phyloP scores from a whole-genome alignment of 2,888 invertebrate genomes.

The Philhelius pedissequus region DNA sequence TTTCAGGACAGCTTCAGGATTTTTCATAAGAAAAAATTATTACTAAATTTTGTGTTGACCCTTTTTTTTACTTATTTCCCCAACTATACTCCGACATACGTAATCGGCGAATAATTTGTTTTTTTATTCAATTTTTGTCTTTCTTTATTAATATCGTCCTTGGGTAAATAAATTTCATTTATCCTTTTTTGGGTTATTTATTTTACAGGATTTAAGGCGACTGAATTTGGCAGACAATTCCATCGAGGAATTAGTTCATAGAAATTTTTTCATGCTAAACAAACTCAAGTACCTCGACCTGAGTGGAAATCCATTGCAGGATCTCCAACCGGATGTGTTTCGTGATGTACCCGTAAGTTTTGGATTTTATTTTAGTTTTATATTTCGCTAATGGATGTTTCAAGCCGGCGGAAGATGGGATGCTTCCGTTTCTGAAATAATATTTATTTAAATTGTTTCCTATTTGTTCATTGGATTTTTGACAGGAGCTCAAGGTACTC shows the following conservation, averaged over 20 bases:
- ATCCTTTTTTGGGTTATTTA: slow-evolving; percentile 29
- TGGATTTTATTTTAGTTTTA: not conserved
- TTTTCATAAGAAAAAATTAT: not conserved
- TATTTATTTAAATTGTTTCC: slow-evolving; percentile 1
- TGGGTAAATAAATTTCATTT: slow-evolving; percentile 11
- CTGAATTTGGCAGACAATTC: slow-evolving; percentile 85
- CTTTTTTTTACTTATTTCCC: not conserved
- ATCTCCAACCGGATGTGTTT: slow-evolving; percentile 89
- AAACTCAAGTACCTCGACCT: slow-evolving; percentile 86
- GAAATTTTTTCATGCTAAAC: slow-evolving; percentile 86
- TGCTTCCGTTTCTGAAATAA: not conserved
- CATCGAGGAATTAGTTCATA: slow-evolving; percentile 84
- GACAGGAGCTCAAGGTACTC: slow-evolving; percentile 84
- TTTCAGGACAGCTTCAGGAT: not conserved
- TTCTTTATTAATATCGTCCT: slow-evolving; percentile 29
- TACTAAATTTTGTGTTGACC: not conserved
- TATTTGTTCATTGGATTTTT: slow-evolving; percentile 5
- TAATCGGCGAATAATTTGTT: not conserved
- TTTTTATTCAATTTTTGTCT: not conserved
- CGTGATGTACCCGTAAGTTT: slow-evolving; percentile 83
- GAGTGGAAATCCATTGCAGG: slow-evolving; percentile 86
- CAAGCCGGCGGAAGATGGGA: not conserved
- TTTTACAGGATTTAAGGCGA: slow-evolving; percentile 82
- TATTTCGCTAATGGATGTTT: not conserved
- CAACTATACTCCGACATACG: slow-evolving; percentile 2